Conservation (phyloP, 1,140 invertebrate genomes). For the Ganaspis sp. region DNA sequence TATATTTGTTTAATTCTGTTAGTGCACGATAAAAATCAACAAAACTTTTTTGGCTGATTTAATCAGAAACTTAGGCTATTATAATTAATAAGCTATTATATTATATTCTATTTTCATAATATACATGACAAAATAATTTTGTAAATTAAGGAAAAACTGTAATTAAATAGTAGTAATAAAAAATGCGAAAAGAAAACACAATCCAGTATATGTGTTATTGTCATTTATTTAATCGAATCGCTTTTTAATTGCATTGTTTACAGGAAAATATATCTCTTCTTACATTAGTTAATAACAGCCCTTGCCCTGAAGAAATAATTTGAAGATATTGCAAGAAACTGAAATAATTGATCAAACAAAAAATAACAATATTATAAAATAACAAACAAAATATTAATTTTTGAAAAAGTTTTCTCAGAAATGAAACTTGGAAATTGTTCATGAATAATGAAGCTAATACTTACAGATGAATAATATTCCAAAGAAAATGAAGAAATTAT, state of each 20-base stretch:
- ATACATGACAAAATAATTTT: neutral
- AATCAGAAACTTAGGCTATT: neutral
- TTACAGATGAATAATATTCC: constrained; percentile 56
- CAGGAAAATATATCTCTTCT: too few relatives aligned
- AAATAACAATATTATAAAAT: neutral
- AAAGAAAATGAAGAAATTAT: constrained; percentile 56
- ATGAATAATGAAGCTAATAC: constrained; percentile 12
- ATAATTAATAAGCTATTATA: too few relatives aligned
- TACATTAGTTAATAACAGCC: neutral
- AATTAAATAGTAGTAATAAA: too few relatives aligned
- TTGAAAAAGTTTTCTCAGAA: neutral
- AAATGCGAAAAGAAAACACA: too few relatives aligned
- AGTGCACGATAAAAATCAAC: neutral
- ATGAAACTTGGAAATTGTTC: neutral
- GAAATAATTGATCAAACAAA: neutral
- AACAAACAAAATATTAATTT: neutral
- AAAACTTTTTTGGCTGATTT: neutral
- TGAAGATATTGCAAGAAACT: neutral
- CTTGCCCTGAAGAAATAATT: neutral
- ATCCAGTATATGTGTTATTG: too few relatives aligned
- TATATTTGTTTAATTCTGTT: neutral
- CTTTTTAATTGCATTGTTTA: too few relatives aligned
- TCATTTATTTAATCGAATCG: too few relatives aligned
- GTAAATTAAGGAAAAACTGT: too few relatives aligned
- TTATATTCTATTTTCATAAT: neutral